These are phyloP conservation scores for Byasa hedistus DNA, from an alignment of 2,888 invertebrate species.

Conservation along the genomic window DNA sequence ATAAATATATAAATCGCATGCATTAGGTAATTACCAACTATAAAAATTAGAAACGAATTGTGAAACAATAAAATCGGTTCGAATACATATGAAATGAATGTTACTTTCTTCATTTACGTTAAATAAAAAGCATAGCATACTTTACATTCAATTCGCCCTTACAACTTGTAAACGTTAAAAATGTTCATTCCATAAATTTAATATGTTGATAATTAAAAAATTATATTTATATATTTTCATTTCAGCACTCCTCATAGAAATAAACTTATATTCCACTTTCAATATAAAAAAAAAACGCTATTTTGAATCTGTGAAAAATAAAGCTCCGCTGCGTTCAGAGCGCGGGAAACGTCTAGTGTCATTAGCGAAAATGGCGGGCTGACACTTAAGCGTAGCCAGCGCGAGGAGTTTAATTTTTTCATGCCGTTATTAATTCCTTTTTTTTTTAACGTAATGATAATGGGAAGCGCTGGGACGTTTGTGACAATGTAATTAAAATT, in stretches of 20 bases:
- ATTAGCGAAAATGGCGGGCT: constrained; percentile 60
- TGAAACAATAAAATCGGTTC: not conserved
- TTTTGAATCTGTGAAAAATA: constrained; percentile 34
- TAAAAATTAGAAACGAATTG: not conserved
- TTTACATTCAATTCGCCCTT: constrained; percentile 3
- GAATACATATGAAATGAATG: not conserved
- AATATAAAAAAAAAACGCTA: constrained; percentile 25
- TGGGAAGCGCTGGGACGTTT: constrained; percentile 38
- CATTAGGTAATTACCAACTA: too few species aligned
- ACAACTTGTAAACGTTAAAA: constrained; percentile 4
- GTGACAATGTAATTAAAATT: constrained; percentile 45
- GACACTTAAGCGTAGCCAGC: constrained; percentile 59
- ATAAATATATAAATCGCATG: too few species aligned
- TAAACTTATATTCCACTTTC: constrained; percentile 28
- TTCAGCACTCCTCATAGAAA: constrained; percentile 17
- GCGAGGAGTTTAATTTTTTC: constrained; percentile 42
- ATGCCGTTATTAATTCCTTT: constrained; percentile 45
- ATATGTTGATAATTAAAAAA: constrained; percentile 16
- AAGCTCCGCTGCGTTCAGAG: constrained; percentile 35
- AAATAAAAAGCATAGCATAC: not conserved
- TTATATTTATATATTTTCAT: constrained; percentile 20
- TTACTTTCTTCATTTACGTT: not conserved
- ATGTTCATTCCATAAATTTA: constrained; percentile 11
- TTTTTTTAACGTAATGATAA: constrained; percentile 39
- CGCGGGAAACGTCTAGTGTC: constrained; percentile 50